Evolutionary conservation across 1,140 invertebrate species (phyloP), one percentile per base, ranked within the genome.

Genomic region (Papilio xuthus): DNA sequence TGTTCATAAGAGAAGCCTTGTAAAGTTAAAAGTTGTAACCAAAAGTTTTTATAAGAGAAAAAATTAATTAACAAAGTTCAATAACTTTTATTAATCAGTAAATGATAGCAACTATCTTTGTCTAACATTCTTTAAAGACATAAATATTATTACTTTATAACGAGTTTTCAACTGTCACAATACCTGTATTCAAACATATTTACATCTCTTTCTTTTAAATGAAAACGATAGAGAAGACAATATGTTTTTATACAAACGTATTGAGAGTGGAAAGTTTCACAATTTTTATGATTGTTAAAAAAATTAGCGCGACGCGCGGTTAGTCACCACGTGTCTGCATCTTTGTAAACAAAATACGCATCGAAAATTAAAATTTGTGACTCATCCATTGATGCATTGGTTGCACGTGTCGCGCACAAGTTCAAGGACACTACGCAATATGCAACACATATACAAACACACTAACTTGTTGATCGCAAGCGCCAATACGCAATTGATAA

Each of bases 391-490:
- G 60, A 67, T 67, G 23, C 60, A 67, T 67, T 28, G 60, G 60
- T 32, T 67, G 32, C 60, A 67, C 60, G 60, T 67, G 60, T 67
- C 12, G 12, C 12, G 12, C 15, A 8, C 12, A 26, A 15, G 60
- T 67, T 67, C 60, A 67, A 67, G 60, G 60, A 67, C 26, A 67
- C 60, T 67, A 67, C 60, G 60, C 60, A 67, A 67, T 67, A 50
- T n/a, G n/a, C 13, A 18, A 50, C n/a, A 26, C 26, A 20, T 56
- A 15, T 0, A 28, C 60, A 26, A 32, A 67, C 12, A 28, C 26
- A 26, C 44, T 47, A 15, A 47, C 20, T 56, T 60, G 60, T 67
- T 28, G 23, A 67, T 32, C 26, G 13, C 12, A 18, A 67, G 60
- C 1, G n/a, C 4, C 50, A 60, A 12, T 60, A 60, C 56, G 23